Evolutionary conservation across 92 coral and sea anemone genomes (phyloP).

Genomic region (Umimayanthus kanabou): DNA sequence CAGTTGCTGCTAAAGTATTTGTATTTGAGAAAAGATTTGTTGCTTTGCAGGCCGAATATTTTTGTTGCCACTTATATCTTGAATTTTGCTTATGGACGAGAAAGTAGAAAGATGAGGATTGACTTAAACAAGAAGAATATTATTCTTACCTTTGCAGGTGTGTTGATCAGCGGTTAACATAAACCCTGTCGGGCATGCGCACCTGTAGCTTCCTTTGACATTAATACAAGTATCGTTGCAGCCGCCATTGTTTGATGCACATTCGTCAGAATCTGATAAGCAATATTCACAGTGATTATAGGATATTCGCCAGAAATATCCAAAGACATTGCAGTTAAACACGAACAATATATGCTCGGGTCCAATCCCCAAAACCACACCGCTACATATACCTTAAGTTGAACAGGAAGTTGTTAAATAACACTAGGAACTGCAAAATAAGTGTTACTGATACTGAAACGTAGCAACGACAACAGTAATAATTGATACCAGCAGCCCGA

Average conservation of each 20-base stretch:
- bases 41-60: background rate
- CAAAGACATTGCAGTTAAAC: too few species aligned
- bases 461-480: too few species aligned
- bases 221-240: conserved; percentile 22
- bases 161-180: background rate
- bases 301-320: background rate
- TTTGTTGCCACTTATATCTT: background rate
- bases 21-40: too few species aligned
- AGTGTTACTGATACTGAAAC: too few species aligned
- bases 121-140: background rate
- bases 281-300: background rate
- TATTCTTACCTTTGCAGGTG: conserved; percentile 11
- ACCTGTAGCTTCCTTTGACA: conserved; percentile 29
- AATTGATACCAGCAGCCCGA: too few species aligned
- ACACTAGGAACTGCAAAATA: too few species aligned
- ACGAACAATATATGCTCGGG: too few species aligned
- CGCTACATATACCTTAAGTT: too few species aligned
- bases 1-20: too few species aligned
- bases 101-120: background rate
- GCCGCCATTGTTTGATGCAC: conserved; percentile 23
- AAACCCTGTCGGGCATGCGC: conserved; percentile 12
- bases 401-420: too few species aligned
- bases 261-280: conserved; percentile 40
- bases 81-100: background rate
- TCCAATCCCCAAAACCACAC: too few species aligned